A percentile compares a stretch with the other conserved stretches of the same genome.
These are phyloP conservation scores for Diplolepis rosae DNA, from an alignment of 2,888 invertebrate genomes.

Conservation along the genomic window DNA sequence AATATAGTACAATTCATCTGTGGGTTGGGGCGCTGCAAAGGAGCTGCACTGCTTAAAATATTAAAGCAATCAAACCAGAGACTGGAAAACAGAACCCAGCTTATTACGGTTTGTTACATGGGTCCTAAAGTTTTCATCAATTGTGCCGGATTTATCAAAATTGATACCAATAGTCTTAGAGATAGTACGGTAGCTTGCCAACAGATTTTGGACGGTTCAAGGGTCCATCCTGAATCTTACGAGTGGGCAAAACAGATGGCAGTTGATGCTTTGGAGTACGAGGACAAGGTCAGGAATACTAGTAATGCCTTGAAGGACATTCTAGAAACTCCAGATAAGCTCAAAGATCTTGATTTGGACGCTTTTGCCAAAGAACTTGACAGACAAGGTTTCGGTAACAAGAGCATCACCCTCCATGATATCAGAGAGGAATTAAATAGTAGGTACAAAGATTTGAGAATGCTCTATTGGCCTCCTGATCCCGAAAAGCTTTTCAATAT, in stretches of 20 bases:
- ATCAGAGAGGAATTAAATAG: slow-evolving; percentile 96
- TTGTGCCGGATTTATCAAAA: slow-evolving; percentile 99
- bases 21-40: slow-evolving; percentile 97
- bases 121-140: slow-evolving; percentile 99
- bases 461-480: slow-evolving; percentile 84
- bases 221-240: slow-evolving; percentile 99
- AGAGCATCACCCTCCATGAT: slow-evolving; percentile 96
- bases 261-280: slow-evolving; percentile 98
- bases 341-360: slow-evolving; percentile 97
- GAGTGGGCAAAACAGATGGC: slow-evolving; percentile 99
- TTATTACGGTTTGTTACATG: slow-evolving; percentile 97
- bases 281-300: slow-evolving; percentile 97
- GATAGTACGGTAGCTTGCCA: slow-evolving; percentile 96
- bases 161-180: slow-evolving; percentile 95
- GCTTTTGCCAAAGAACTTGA: slow-evolving; percentile 98
- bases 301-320: slow-evolving; percentile 98
- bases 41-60: slow-evolving; percentile 87
- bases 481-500: slow-evolving; percentile 94
- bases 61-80: slow-evolving; percentile 93
- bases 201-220: slow-evolving; percentile 95
- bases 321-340: slow-evolving; percentile 92
- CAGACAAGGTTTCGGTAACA: slow-evolving; percentile 89
- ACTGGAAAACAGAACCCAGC: slow-evolving; percentile 91
- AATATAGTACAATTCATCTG: slow-evolving; percentile 97
- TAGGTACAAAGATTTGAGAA: slow-evolving; percentile 92